Evolutionary conservation across 2,888 invertebrate genomes (phyloP).

Genomic region (Euclidia mi): DNA sequence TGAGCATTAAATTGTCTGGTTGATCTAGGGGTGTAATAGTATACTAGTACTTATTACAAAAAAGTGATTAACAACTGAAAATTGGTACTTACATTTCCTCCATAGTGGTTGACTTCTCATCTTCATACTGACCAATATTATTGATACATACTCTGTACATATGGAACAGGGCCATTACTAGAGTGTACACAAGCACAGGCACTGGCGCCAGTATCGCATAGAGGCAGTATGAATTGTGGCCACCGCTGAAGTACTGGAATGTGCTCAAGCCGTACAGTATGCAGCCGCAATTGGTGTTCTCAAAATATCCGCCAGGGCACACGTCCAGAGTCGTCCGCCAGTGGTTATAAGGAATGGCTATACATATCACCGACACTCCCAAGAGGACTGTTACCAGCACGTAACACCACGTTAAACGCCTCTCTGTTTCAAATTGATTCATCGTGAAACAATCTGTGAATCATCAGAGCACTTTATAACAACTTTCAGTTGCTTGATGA

Average conservation of each 20-base stretch:
- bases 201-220: conserved; percentile 92
- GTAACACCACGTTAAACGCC: conserved; percentile 78
- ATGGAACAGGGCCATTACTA: conserved; percentile 92
- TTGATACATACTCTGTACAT: conserved; percentile 92
- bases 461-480: background rate
- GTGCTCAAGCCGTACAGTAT: conserved; percentile 91
- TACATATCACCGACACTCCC: conserved; percentile 80
- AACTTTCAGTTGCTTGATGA: background rate
- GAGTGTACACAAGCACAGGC: conserved; percentile 90
- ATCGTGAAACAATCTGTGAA: conserved; percentile 53
- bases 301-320: conserved; percentile 88
- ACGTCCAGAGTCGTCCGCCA: conserved; percentile 92
- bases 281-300: conserved; percentile 92
- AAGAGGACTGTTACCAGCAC: conserved; percentile 71
- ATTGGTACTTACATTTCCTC: conserved; percentile 83
- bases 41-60: no score
- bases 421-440: conserved; percentile 83
- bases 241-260: conserved; percentile 91
- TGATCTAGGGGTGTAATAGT: no score
- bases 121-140: conserved; percentile 87
- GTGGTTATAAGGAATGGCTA: conserved; percentile 92
- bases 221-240: conserved; percentile 91
- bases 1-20: no score
- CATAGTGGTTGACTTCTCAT: conserved; percentile 82
- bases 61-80: background rate